phyloP scores from a whole-genome alignment of 2,797 vertebrate species.

The Manis crassicaudata region DNA sequence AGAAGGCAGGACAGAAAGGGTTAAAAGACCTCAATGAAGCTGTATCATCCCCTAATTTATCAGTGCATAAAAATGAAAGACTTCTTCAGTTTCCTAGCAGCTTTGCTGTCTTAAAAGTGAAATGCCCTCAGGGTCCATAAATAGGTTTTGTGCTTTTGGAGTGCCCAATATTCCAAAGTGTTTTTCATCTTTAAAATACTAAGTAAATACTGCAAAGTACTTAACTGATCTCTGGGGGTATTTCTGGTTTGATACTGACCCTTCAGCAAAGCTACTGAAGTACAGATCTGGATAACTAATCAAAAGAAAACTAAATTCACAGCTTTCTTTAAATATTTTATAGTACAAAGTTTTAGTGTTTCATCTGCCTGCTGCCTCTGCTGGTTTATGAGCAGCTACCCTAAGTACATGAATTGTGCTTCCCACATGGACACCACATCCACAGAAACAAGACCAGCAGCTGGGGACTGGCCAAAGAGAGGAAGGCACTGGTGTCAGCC shows the following conservation, averaged over 20 bases:
- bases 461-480: neutral
- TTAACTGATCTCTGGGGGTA: slow-evolving; percentile 62
- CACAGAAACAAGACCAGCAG: neutral
- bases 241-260: slow-evolving; percentile 50
- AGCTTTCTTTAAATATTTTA: slow-evolving; percentile 73
- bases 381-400: neutral
- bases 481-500: neutral
- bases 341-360: neutral
- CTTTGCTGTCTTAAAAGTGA: slow-evolving; percentile 70
- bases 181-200: slow-evolving; percentile 75
- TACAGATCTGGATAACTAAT: slow-evolving; percentile 58
- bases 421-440: fast-evolving
- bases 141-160: slow-evolving; percentile 63
- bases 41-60: slow-evolving; percentile 10
- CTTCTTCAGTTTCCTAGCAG: neutral
- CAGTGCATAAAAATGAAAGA: slow-evolving; percentile 64
- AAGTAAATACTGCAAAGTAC: slow-evolving; percentile 69
- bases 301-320: slow-evolving; percentile 69
- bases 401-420: neutral
- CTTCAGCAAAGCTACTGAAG: slow-evolving; percentile 68
- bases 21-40: slow-evolving; percentile 44
- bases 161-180: slow-evolving; percentile 38
- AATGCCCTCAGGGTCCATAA: slow-evolving; percentile 67
- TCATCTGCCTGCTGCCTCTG: slow-evolving; percentile 20
- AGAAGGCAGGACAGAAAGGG: neutral